These are phyloP conservation scores for Allygus modestus DNA, from an alignment of 2,888 invertebrate species.

Conservation along the genomic window DNA sequence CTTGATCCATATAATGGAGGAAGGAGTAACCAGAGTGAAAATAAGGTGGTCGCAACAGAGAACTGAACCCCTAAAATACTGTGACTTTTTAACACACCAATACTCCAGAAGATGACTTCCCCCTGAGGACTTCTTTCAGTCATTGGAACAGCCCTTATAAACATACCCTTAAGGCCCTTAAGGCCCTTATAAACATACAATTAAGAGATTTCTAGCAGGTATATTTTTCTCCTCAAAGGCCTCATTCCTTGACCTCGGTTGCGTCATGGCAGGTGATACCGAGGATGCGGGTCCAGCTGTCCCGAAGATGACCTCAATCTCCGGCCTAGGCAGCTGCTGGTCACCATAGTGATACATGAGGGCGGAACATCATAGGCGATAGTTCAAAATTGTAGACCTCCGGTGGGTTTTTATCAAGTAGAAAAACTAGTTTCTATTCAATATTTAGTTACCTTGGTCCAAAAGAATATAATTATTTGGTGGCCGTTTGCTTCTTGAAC, in stretches of 20 bases:
- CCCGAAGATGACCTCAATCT: neutral
- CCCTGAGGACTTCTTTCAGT: no score
- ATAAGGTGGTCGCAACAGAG: no score
- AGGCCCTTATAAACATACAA: neutral
- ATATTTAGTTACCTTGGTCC: neutral
- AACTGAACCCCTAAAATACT: no score
- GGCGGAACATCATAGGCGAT: neutral
- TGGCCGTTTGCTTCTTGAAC: neutral
- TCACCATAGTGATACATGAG: neutral
- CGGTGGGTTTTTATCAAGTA: neutral
- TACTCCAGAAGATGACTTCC: neutral
- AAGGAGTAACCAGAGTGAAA: no score
- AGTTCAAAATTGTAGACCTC: neutral
- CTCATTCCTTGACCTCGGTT: constrained; percentile 2
- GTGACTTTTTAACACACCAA: no score
- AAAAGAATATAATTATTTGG: no score
- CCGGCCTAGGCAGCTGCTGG: neutral
- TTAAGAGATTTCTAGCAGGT: neutral
- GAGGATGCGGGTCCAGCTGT: constrained; percentile 25
- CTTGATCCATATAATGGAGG: no score
- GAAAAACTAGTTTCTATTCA: constrained; percentile 9
- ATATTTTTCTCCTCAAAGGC: neutral
- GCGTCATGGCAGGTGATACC: neutral
- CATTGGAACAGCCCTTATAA: no score
- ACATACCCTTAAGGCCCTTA: no score